Evolutionary conservation across 1,140 invertebrate genomes (phyloP).

Genomic region (Liolophura sinensis): DNA sequence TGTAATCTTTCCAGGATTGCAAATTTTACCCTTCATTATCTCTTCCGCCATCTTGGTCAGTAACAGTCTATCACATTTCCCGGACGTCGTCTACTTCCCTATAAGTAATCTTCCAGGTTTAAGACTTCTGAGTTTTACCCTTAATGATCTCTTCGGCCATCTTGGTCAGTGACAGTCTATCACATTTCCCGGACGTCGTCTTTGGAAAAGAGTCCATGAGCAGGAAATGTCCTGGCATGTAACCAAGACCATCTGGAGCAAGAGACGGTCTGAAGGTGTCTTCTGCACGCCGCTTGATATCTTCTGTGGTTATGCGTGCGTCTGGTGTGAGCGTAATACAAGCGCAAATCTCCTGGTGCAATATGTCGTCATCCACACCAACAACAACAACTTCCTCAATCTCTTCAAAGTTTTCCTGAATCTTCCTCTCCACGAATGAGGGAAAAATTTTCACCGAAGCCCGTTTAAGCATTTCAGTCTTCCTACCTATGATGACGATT

Average conservation of each 20-base stretch:
- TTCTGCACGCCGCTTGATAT: background rate
- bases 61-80: too few relatives aligned
- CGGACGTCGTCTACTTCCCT: too few relatives aligned
- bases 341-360: background rate
- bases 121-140: background rate
- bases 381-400: slow-evolving; percentile 1
- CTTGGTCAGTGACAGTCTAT: background rate
- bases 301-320: background rate
- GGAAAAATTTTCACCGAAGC: background rate
- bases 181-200: background rate
- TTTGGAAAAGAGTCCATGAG: too few relatives aligned
- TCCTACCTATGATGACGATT: background rate
- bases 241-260: too few relatives aligned
- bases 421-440: background rate
- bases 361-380: background rate
- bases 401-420: slow-evolving; percentile 1
- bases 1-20: too few relatives aligned
- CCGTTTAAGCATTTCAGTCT: background rate
- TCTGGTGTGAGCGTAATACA: background rate
- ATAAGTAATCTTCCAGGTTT: too few relatives aligned
- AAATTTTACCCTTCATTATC: too few relatives aligned
- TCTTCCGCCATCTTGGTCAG: too few relatives aligned
- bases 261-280: background rate
- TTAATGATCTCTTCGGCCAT: background rate
- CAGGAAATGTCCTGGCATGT: too few relatives aligned